Evolutionary conservation across 2,113 vertebrate species (phyloP).

Genomic region (Albula goreensis): DNA sequence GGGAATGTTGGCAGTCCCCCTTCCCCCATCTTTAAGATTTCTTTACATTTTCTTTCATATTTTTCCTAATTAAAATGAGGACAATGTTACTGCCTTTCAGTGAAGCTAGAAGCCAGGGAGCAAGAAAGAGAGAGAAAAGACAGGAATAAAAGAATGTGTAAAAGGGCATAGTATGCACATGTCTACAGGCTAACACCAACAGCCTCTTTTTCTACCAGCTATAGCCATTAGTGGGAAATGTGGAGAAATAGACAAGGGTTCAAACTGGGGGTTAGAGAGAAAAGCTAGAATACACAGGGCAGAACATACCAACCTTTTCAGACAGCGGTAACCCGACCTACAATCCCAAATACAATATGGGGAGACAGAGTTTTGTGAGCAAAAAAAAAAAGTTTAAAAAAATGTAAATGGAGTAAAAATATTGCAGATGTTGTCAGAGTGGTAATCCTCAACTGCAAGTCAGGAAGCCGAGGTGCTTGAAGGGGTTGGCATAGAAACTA

Average conservation of each 20-base stretch:
- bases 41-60: background rate
- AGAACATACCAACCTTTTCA: constrained; percentile 99
- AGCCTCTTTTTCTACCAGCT: constrained; percentile 77
- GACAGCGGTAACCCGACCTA: constrained; percentile 99
- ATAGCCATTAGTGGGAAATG: constrained; percentile 91
- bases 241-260: constrained; percentile 73
- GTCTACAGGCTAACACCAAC: constrained; percentile 73
- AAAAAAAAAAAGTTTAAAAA: constrained; percentile 75
- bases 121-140: constrained; percentile 68
- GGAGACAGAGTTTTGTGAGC: constrained; percentile 96
- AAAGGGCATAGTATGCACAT: constrained; percentile 62
- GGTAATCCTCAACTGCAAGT: constrained; percentile 56
- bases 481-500: constrained; percentile 35
- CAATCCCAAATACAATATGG: constrained; percentile 99
- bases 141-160: constrained; percentile 67
- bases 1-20: background rate
- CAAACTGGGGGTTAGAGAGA: constrained; percentile 94
- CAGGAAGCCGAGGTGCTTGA: constrained; percentile 20
- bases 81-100: constrained; percentile 25
- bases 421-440: constrained; percentile 31
- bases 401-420: constrained; percentile 46
- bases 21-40: background rate
- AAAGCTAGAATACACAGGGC: constrained; percentile 98
- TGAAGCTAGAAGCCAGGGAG: constrained; percentile 49
- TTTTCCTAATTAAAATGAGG: constrained; percentile 5